Percentiles rank a stretch among this genome's conserved stretches.
These are phyloP conservation scores for Solenopsis invicta DNA, from an alignment of 1,140 invertebrate species.

Conservation along the genomic window DNA sequence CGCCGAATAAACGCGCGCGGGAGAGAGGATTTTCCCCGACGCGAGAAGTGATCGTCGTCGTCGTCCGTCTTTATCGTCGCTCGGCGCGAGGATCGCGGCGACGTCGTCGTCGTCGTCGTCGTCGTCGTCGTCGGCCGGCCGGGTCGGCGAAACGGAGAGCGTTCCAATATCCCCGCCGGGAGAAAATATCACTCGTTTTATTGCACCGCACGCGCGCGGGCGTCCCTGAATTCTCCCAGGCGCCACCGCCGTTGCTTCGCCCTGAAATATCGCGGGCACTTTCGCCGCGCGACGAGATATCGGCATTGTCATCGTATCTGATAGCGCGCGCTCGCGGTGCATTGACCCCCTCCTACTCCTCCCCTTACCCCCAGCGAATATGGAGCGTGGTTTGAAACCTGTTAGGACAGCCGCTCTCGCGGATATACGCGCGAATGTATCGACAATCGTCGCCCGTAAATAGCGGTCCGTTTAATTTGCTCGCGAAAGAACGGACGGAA, in stretches of 20 bases:
- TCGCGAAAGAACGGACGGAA: not conserved
- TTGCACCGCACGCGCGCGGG: slow-evolving; percentile 25
- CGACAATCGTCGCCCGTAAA: slow-evolving; percentile 56
- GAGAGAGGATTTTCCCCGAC: not conserved
- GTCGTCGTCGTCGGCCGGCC: not conserved
- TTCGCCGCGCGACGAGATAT: slow-evolving; percentile 66
- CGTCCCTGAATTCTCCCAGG: slow-evolving; percentile 31
- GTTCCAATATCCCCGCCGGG: slow-evolving; percentile 59
- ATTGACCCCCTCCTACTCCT: no score
- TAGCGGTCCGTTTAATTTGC: slow-evolving; percentile 53
- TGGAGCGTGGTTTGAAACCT: slow-evolving; percentile 69
- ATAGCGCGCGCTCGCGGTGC: slow-evolving; percentile 40
- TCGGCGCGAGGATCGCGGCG: not conserved
- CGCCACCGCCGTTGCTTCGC: not conserved
- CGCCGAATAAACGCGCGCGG: not conserved
- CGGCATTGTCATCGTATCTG: slow-evolving; percentile 67
- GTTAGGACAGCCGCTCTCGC: slow-evolving; percentile 53
- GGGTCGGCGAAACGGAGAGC: slow-evolving; percentile 1
- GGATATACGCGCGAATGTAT: slow-evolving; percentile 29
- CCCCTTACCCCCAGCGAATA: slow-evolving; percentile 36
- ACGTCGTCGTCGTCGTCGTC: not conserved
- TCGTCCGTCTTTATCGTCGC: slow-evolving; percentile 15
- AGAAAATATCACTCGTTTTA: slow-evolving; percentile 68
- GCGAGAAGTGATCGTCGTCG: not conserved
- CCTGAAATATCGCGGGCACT: slow-evolving; percentile 70